These are phyloP conservation scores for Cepaea hortensis DNA, from an alignment of 2,888 invertebrate species.

Conservation along the genomic window DNA sequence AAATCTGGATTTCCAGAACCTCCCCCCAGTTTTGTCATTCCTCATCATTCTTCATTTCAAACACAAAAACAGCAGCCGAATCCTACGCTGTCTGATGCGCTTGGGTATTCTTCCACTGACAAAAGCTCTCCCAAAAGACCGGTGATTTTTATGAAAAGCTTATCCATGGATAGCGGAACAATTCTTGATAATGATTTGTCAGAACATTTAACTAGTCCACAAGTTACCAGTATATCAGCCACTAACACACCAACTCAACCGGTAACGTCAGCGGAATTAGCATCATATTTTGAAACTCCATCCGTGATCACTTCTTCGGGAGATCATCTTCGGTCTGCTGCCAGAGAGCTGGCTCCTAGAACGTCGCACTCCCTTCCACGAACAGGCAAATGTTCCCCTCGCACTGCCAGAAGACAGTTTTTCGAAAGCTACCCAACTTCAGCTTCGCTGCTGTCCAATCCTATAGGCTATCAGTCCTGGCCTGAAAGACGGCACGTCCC, in stretches of 20 bases:
- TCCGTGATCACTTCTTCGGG: not conserved
- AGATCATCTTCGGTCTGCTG: not conserved
- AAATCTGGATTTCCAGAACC: conserved; percentile 24
- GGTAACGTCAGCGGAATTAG: conserved; percentile 25
- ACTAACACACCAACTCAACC: conserved; percentile 50
- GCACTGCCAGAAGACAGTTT: conserved; percentile 64
- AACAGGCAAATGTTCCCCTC: conserved; percentile 61
- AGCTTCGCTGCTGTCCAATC: not conserved
- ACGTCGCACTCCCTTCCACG: conserved; percentile 51
- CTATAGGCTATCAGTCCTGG: conserved; percentile 58
- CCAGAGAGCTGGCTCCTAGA: not conserved
- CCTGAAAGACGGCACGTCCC: conserved; percentile 55
- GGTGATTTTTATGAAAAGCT: conserved; percentile 57
- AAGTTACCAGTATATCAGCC: conserved; percentile 36
- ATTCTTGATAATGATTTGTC: conserved; percentile 51
- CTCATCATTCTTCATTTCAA: not conserved
- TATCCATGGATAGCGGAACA: conserved; percentile 62
- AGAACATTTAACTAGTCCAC: not conserved
- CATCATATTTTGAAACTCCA: conserved; percentile 29
- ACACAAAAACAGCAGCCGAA: conserved; percentile 1
- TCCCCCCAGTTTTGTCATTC: conserved; percentile 42
- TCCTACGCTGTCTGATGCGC: not conserved
- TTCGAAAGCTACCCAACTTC: conserved; percentile 57
- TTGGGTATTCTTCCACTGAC: conserved; percentile 38
- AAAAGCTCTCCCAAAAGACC: conserved; percentile 50